Conservation (phyloP, 2,888 invertebrate genomes). For the Pyrgus malvae region DNA sequence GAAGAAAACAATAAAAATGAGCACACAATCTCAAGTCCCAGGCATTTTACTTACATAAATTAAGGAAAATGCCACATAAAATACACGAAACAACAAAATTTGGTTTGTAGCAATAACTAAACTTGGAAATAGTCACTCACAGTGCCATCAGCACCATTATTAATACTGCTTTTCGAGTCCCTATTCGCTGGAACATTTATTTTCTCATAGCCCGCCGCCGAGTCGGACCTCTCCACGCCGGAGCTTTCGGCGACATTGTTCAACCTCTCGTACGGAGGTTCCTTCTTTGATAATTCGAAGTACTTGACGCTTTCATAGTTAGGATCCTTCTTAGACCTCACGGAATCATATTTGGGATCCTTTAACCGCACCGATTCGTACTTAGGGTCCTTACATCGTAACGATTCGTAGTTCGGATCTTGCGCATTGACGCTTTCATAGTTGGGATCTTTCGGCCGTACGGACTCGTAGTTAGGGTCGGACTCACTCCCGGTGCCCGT, state of each 20-base stretch:
- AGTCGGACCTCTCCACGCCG: slow-evolving; percentile 63
- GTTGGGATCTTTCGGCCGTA: slow-evolving; percentile 84
- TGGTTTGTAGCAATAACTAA: slow-evolving; percentile 41
- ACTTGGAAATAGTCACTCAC: slow-evolving; percentile 78
- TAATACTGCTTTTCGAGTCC: slow-evolving; percentile 69
- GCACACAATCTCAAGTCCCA: slow-evolving; percentile 58
- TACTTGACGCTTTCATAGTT: slow-evolving; percentile 92
- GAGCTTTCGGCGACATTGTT: slow-evolving; percentile 56
- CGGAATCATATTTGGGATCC: slow-evolving; percentile 81
- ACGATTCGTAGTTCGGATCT: slow-evolving; percentile 86
- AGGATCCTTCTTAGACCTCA: slow-evolving; percentile 83
- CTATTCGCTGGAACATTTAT: slow-evolving; percentile 61
- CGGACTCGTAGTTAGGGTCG: slow-evolving; percentile 87
- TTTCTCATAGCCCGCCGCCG: slow-evolving; percentile 67
- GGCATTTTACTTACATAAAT: slow-evolving; percentile 29
- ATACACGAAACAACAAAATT: slow-evolving; percentile 26
- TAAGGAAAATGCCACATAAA: slow-evolving; percentile 15
- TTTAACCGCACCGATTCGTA: slow-evolving; percentile 85
- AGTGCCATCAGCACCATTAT: slow-evolving; percentile 59
- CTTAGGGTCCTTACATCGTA: slow-evolving; percentile 85
- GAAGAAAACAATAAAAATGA: slow-evolving; percentile 54
- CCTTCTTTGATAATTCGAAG: slow-evolving; percentile 80
- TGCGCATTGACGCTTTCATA: slow-evolving; percentile 86
- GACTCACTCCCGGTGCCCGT: slow-evolving; percentile 86
- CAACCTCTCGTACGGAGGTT: slow-evolving; percentile 86